Evolutionary conservation across 1,140 invertebrate genomes (phyloP).

Genomic region (Andricus grossulariae): DNA sequence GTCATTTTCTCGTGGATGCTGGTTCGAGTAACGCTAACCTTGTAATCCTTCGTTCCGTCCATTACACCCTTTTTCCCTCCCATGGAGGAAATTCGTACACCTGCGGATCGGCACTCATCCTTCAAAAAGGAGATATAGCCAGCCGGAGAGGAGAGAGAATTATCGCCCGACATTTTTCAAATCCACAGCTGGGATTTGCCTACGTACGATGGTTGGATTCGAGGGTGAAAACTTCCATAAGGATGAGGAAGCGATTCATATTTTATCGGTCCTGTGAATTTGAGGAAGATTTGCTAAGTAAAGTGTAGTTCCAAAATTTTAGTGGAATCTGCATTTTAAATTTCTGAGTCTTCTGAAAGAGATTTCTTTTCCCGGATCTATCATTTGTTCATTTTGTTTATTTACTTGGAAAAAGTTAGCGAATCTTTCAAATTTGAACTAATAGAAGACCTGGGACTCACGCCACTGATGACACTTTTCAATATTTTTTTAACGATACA

Average conservation of each 20-base stretch:
- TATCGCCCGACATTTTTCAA: conserved; percentile 64
- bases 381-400: too few species aligned
- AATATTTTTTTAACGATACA: too few species aligned
- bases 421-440: too few species aligned
- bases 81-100: neutral
- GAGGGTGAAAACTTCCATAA: neutral
- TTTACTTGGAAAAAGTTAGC: too few species aligned
- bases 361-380: too few species aligned
- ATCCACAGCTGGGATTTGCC: conserved; percentile 64
- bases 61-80: neutral
- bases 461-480: too few species aligned
- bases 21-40: conserved; percentile 7
- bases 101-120: conserved; percentile 4
- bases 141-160: conserved; percentile 46
- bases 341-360: too few species aligned
- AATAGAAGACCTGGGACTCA: too few species aligned
- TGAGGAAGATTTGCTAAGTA: too few species aligned
- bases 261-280: conserved; percentile 33
- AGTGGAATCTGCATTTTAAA: too few species aligned
- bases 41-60: conserved; percentile 9
- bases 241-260: conserved; percentile 47
- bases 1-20: conserved; percentile 18
- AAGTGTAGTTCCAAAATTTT: too few species aligned
- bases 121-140: conserved; percentile 4
- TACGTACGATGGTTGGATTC: conserved; percentile 47